These are phyloP conservation scores for Recurvirostra avosetta DNA, from an alignment of 2,113 vertebrate species.

Conservation along the genomic window DNA sequence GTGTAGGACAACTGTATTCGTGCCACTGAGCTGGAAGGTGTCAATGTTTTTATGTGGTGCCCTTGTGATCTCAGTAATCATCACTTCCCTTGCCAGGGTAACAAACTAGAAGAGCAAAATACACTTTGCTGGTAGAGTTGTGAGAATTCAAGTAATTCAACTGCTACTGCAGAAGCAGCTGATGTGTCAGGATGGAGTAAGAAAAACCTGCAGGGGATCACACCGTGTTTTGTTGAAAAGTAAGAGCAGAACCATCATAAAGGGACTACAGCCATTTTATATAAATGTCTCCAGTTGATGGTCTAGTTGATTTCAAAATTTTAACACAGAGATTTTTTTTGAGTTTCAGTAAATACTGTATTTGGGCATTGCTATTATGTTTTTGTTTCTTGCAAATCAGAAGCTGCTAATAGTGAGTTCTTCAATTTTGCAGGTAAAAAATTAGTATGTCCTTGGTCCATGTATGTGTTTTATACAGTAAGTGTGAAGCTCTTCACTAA, in stretches of 20 bases:
- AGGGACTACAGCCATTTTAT: not conserved
- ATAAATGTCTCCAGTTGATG: not conserved
- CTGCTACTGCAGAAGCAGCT: not conserved
- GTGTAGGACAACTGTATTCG: not conserved
- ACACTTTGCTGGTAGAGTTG: not conserved
- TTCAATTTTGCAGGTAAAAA: not conserved
- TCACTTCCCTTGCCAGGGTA: conserved; percentile 3
- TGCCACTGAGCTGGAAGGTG: conserved; percentile 3
- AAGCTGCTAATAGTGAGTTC: not conserved
- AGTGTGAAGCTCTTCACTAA: not conserved
- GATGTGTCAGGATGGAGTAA: not conserved
- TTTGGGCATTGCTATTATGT: not conserved
- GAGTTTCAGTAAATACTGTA: not conserved
- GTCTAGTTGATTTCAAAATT: not conserved
- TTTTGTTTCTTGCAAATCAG: not conserved
- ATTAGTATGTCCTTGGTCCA: not conserved
- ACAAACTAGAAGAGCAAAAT: not conserved
- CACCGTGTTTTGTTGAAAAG: not conserved
- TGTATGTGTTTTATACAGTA: not conserved
- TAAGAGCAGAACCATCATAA: not conserved
- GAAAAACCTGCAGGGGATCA: not conserved
- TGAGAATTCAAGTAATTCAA: not conserved
- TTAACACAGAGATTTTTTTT: not conserved
- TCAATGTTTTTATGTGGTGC: not conserved
- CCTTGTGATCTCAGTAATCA: conserved; percentile 33